A percentile compares a stretch with the other conserved stretches of the same genome.
These are phyloP conservation scores for Margaritifera margaritifera DNA, from an alignment of 2,888 invertebrate species.

Conservation along the genomic window DNA sequence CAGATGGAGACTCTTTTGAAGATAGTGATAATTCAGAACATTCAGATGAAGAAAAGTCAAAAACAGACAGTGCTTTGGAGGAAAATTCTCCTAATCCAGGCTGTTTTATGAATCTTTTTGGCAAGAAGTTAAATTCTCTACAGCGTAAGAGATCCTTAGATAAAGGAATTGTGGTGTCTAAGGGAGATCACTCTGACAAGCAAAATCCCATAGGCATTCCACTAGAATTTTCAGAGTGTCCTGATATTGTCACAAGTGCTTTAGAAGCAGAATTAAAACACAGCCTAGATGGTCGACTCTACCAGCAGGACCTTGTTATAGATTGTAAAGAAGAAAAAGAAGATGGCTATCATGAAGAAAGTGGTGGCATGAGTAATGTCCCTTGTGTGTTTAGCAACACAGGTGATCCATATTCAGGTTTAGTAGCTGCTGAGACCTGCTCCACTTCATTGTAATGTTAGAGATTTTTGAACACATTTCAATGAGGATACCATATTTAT, in stretches of 20 bases:
- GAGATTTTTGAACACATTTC: no score
- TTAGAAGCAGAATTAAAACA: conserved; percentile 23
- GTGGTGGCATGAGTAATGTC: no score
- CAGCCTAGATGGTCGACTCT: conserved; percentile 1
- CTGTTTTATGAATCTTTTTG: conserved; percentile 56
- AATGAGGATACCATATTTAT: no score
- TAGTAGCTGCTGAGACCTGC: conserved; percentile 26
- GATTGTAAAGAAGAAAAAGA: no score
- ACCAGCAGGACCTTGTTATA: background rate
- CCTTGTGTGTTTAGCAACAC: background rate
- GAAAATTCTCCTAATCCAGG: conserved; percentile 33
- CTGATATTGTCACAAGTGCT: conserved; percentile 29
- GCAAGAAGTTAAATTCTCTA: conserved; percentile 40
- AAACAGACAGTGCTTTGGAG: background rate
- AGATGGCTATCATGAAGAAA: no score
- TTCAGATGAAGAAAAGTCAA: conserved; percentile 10
- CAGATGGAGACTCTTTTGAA: background rate
- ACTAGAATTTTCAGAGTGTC: conserved; percentile 10
- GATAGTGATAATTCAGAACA: conserved; percentile 10
- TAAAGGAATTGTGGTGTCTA: conserved; percentile 7
- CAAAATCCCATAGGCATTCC: background rate
- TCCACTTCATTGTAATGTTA: conserved; percentile 14
- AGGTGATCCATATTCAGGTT: conserved; percentile 16
- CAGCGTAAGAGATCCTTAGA: conserved; percentile 25
- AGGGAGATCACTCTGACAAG: conserved; percentile 7